Conservation (phyloP, 2,113 vertebrate species). For the Hydrochoerus hydrochaeris region DNA sequence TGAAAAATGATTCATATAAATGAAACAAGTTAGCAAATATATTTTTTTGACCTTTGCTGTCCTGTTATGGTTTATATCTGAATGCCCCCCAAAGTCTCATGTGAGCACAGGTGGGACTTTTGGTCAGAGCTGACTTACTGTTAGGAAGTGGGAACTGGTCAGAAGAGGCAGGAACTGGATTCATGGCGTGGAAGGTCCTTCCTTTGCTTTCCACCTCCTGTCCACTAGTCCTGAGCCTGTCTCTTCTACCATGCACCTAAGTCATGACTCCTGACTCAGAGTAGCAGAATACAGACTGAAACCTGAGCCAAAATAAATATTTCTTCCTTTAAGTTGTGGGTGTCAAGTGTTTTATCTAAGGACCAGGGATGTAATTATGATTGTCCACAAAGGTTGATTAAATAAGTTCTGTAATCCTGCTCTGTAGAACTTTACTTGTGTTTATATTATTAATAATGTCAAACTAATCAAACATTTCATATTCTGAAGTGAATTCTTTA, state of each 20-base stretch:
- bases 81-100: neutral
- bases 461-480: neutral
- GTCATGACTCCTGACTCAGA: neutral
- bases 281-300: neutral
- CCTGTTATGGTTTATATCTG: neutral
- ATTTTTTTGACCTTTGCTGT: neutral
- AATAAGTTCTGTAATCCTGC: neutral
- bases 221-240: neutral
- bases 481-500: neutral
- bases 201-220: neutral
- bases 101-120: neutral
- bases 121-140: neutral
- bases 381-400: neutral
- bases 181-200: neutral
- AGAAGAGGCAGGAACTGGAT: neutral
- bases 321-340: neutral
- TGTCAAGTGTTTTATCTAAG: neutral
- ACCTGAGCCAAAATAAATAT: neutral
- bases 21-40: neutral
- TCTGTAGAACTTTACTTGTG: neutral
- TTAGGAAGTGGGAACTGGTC: neutral
- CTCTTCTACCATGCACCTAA: neutral
- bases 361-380: neutral
- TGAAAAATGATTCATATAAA: slow-evolving; percentile 38
- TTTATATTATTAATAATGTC: neutral